Evolutionary conservation across 2,888 invertebrate species (phyloP).

Genomic region (Drosophila leonis): DNA sequence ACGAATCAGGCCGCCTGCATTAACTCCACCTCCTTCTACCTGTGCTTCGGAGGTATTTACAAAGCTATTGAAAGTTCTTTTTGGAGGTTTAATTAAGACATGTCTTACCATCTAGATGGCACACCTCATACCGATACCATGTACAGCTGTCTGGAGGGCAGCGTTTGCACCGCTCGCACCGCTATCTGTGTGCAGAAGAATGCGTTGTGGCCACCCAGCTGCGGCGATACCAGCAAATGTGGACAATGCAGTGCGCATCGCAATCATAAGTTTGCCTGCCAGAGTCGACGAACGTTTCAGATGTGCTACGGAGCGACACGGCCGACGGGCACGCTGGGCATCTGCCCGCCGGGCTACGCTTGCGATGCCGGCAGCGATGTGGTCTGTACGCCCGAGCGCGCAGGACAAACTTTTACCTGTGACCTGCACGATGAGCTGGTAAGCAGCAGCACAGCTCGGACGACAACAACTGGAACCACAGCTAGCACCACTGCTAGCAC

Average conservation of each 20-base stretch:
- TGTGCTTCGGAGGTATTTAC: conserved; percentile 79
- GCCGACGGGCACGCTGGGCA: conserved; percentile 72
- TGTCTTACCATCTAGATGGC: conserved; percentile 49
- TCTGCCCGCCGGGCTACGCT: conserved; percentile 73
- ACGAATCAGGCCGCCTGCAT: conserved; percentile 80
- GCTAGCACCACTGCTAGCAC: conserved; percentile 3
- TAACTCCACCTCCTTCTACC: conserved; percentile 81
- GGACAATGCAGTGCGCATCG: conserved; percentile 81
- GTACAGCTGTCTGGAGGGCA: conserved; percentile 78
- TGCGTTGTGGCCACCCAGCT: conserved; percentile 72
- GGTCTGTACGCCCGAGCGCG: conserved; percentile 66
- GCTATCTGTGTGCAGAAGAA: conserved; percentile 81
- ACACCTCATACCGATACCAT: conserved; percentile 67
- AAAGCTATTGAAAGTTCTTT: not conserved
- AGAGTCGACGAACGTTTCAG: conserved; percentile 75
- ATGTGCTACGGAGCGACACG: conserved; percentile 82
- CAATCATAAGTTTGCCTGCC: conserved; percentile 81
- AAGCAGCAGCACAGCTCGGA: conserved; percentile 17
- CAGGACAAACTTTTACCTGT: conserved; percentile 65
- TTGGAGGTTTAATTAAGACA: not conserved
- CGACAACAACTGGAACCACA: not conserved
- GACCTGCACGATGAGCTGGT: conserved; percentile 65
- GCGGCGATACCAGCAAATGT: conserved; percentile 82
- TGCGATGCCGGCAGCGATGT: conserved; percentile 75
- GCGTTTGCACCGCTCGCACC: conserved; percentile 74